phyloP scores from a whole-genome alignment of 2,797 vertebrate species.

The Xerus rutilus region DNA sequence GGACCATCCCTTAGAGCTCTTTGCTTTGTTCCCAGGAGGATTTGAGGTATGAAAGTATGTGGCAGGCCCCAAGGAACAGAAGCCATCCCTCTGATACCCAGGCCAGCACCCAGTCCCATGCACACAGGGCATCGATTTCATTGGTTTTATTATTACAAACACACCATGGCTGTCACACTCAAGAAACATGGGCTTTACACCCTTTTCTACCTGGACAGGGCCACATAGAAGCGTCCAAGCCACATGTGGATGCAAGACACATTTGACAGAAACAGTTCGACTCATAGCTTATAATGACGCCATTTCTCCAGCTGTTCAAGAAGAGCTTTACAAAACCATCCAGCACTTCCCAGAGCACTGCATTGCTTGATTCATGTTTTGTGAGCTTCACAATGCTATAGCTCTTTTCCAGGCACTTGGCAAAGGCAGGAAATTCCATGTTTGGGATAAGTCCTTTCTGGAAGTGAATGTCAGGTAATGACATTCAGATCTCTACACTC shows the following conservation, averaged over 20 bases:
- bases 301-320: slow-evolving; percentile 79
- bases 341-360: neutral
- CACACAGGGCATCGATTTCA: neutral
- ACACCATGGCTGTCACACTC: slow-evolving; percentile 52
- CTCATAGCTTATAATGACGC: slow-evolving; percentile 82
- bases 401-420: slow-evolving; percentile 6
- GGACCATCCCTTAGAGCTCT: neutral
- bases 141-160: slow-evolving; percentile 84
- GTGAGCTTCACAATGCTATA: slow-evolving; percentile 14
- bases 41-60: accelerated
- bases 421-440: neutral
- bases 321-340: slow-evolving; percentile 66
- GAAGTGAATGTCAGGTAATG: neutral
- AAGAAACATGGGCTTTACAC: slow-evolving; percentile 14
- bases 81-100: neutral
- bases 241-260: slow-evolving; percentile 65
- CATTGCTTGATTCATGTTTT: slow-evolving; percentile 21
- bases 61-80: neutral
- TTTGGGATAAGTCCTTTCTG: slow-evolving; percentile 41
- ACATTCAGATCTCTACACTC: slow-evolving; percentile 24
- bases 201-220: slow-evolving; percentile 71
- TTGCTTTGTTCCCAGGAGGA: neutral
- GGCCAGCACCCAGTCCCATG: neutral
- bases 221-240: slow-evolving; percentile 75
- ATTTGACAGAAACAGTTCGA: slow-evolving; percentile 70